A percentile compares a stretch with the other conserved stretches of the same genome.
These are phyloP conservation scores for Cylloceria caligata DNA, from an alignment of 2,888 invertebrate genomes.

Conservation along the genomic window DNA sequence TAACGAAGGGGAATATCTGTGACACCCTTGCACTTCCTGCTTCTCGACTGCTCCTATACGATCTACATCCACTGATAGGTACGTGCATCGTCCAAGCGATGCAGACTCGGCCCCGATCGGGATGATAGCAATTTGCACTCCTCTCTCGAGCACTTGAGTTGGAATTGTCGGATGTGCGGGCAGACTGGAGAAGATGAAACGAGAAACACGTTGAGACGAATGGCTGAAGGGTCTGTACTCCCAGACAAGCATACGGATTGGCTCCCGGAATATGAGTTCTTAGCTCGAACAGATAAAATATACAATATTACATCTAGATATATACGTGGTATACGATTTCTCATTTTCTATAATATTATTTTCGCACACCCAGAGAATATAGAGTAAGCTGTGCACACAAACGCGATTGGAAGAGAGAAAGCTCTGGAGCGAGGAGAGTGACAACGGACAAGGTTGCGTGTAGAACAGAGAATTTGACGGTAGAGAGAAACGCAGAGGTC, in stretches of 20 bases:
- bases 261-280: slow-evolving; percentile 20
- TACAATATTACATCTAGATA: slow-evolving; percentile 8
- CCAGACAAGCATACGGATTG: slow-evolving; percentile 11
- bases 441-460: slow-evolving; percentile 47
- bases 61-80: slow-evolving; percentile 52
- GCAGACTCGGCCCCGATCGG: slow-evolving; percentile 65
- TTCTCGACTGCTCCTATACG: slow-evolving; percentile 33
- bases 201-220: slow-evolving; percentile 40
- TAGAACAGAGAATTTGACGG: slow-evolving; percentile 33
- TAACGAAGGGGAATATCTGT: slow-evolving; percentile 71
- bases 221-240: slow-evolving; percentile 6
- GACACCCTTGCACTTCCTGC: slow-evolving; percentile 74
- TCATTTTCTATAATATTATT: slow-evolving; percentile 15
- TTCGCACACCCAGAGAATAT: background rate
- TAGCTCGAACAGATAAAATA: slow-evolving; percentile 7
- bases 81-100: slow-evolving; percentile 37
- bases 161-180: slow-evolving; percentile 61
- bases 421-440: slow-evolving; percentile 23
- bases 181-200: slow-evolving; percentile 36
- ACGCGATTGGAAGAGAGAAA: background rate
- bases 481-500: slow-evolving; percentile 55
- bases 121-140: slow-evolving; percentile 76
- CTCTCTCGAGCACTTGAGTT: slow-evolving; percentile 60
- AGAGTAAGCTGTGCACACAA: background rate
- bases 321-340: slow-evolving; percentile 3